A percentile compares a stretch with the other conserved stretches of the same genome.
phyloP scores from a whole-genome alignment of 2,888 invertebrate genomes.

The Glyphotaelius pellucidus region DNA sequence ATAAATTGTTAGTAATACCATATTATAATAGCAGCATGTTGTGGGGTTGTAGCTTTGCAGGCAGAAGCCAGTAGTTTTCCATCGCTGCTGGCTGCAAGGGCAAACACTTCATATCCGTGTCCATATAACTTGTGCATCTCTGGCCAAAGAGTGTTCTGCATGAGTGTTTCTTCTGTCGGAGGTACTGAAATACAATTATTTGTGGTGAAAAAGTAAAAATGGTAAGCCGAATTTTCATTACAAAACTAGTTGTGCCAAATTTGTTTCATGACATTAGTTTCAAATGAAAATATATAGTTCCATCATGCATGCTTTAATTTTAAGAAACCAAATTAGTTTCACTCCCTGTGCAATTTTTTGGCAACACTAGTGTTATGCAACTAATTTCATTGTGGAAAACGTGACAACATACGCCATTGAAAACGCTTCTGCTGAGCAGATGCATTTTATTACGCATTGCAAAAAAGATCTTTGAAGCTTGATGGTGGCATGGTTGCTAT shows the following conservation, averaged over 20 bases:
- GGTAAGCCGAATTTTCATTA: too few relatives aligned
- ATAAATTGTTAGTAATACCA: constrained; percentile 81
- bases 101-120: constrained; percentile 96
- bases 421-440: too few relatives aligned
- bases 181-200: constrained; percentile 78
- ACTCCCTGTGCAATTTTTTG: too few relatives aligned
- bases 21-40: constrained; percentile 91
- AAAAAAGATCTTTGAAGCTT: too few relatives aligned
- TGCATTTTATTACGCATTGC: too few relatives aligned
- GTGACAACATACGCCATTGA: too few relatives aligned
- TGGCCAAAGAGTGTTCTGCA: constrained; percentile 97
- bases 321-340: too few relatives aligned
- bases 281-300: not conserved
- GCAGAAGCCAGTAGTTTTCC: constrained; percentile 89
- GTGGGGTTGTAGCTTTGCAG: constrained; percentile 86
- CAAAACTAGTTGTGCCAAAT: not conserved
- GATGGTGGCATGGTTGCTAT: too few relatives aligned
- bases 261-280: not conserved
- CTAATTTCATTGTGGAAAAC: too few relatives aligned
- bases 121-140: constrained; percentile 97
- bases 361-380: too few relatives aligned
- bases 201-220: not conserved
- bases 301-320: too few relatives aligned
- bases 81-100: constrained; percentile 85
- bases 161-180: constrained; percentile 93